A percentile compares a stretch with the other conserved stretches of the same genome.
Evolutionary conservation across 2,888 invertebrate species (phyloP).

Genomic region (Strigamia maritima): DNA sequence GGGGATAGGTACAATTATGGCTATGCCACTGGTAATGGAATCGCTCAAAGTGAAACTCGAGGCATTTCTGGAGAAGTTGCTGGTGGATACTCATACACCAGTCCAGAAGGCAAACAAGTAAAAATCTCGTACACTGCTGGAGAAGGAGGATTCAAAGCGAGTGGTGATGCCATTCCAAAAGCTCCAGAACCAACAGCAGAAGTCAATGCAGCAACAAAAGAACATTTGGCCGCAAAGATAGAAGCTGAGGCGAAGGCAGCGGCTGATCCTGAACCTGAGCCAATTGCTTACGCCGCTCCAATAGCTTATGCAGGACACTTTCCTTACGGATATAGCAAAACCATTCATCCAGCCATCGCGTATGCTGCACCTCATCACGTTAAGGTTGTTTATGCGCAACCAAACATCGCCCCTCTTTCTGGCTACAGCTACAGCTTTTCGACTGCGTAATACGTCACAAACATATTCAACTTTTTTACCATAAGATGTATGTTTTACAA

Average conservation of each 20-base stretch:
- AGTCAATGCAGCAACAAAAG: constrained; percentile 12
- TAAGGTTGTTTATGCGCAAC: neutral
- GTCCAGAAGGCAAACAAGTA: no score
- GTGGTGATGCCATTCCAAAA: no score
- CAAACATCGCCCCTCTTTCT: neutral
- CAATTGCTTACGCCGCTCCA: neutral
- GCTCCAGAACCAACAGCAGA: no score
- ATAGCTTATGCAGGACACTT: neutral
- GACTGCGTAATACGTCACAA: neutral
- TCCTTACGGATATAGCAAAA: neutral
- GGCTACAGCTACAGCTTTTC: constrained; percentile 11
- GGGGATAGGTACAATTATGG: no score
- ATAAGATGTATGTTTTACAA: neutral
- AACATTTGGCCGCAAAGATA: constrained; percentile 12
- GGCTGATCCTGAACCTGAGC: neutral
- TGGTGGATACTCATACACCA: no score
- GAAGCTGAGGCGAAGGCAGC: constrained; percentile 32
- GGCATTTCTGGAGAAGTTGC: no score
- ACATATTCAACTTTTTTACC: neutral
- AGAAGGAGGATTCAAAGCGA: no score
- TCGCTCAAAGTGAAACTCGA: no score
- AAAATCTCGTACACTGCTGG: no score
- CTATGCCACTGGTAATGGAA: no score
- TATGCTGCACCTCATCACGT: neutral
- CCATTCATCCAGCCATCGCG: neutral